These are phyloP conservation scores for Mamestra brassicae DNA, from an alignment of 2,888 invertebrate species.

Conservation along the genomic window DNA sequence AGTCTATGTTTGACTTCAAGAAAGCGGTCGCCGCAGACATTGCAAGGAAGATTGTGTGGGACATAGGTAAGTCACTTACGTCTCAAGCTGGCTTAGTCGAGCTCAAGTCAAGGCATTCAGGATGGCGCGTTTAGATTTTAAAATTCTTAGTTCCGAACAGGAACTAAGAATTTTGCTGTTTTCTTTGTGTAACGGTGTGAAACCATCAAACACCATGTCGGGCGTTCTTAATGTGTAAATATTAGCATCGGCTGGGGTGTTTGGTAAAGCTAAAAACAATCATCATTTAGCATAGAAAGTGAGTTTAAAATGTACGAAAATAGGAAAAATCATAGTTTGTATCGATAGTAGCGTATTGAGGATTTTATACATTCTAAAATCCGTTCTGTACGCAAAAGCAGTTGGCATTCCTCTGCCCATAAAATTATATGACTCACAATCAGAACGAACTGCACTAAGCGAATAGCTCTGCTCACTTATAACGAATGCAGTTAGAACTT, in stretches of 20 bases:
- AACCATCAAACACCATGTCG: not conserved
- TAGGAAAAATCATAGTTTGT: too few species aligned
- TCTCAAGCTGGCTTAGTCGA: slow-evolving; percentile 38
- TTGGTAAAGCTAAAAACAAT: not conserved
- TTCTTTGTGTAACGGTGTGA: not conserved
- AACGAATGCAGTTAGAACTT: slow-evolving; percentile 42
- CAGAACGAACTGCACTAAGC: slow-evolving; percentile 16
- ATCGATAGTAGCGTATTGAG: not conserved
- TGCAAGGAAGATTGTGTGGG: slow-evolving; percentile 27
- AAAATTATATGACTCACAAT: slow-evolving; percentile 28
- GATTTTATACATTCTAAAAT: slow-evolving; percentile 6
- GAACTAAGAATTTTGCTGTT: not conserved
- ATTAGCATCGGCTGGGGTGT: not conserved
- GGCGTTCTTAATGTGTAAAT: not conserved
- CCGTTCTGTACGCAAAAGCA: not conserved
- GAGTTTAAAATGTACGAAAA: not conserved
- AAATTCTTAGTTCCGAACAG: too few species aligned
- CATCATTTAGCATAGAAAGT: not conserved
- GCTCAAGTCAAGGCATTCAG: slow-evolving; percentile 17
- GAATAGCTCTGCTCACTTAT: slow-evolving; percentile 10
- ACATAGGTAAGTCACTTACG: slow-evolving; percentile 42
- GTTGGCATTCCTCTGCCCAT: slow-evolving; percentile 1
- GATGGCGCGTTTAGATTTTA: slow-evolving; percentile 12
- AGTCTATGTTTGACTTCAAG: slow-evolving; percentile 8
- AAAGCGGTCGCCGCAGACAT: not conserved